phyloP scores from a whole-genome alignment of 2,797 vertebrate genomes.

The Anas bahamensis region DNA sequence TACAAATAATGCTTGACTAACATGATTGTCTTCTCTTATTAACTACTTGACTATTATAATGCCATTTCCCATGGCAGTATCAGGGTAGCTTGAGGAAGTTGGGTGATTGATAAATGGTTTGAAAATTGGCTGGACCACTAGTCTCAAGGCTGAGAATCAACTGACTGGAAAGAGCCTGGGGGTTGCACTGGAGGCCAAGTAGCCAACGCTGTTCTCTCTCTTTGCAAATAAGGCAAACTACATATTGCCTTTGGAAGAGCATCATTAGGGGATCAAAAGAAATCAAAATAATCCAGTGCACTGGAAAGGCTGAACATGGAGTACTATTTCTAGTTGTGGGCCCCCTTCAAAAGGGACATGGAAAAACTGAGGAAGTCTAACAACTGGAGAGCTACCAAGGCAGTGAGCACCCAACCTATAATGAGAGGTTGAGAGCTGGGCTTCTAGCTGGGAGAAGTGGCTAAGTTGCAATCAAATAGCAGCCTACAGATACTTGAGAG shows the following conservation, averaged over 20 bases:
- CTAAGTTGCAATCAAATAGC: neutral
- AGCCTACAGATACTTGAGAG: neutral
- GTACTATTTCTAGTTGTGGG: neutral
- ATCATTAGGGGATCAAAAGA: neutral
- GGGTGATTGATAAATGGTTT: neutral
- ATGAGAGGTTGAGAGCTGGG: neutral
- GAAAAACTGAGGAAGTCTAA: neutral
- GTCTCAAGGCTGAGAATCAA: neutral
- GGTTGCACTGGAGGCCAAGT: neutral
- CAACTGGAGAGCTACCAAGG: neutral
- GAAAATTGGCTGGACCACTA: neutral
- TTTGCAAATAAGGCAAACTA: neutral
- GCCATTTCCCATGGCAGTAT: neutral
- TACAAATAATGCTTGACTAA: neutral
- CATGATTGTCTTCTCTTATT: neutral
- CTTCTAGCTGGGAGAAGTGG: neutral
- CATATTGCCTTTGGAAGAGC: neutral
- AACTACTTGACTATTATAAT: neutral
- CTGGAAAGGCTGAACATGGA: neutral
- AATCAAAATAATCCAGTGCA: neutral
- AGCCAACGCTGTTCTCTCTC: neutral
- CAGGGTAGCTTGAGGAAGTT: neutral
- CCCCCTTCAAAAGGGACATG: neutral
- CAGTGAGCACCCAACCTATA: neutral
- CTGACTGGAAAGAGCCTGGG: neutral